These are phyloP conservation scores for Limnothrissa miodon DNA, from an alignment of 2,113 vertebrate genomes.

Conservation along the genomic window DNA sequence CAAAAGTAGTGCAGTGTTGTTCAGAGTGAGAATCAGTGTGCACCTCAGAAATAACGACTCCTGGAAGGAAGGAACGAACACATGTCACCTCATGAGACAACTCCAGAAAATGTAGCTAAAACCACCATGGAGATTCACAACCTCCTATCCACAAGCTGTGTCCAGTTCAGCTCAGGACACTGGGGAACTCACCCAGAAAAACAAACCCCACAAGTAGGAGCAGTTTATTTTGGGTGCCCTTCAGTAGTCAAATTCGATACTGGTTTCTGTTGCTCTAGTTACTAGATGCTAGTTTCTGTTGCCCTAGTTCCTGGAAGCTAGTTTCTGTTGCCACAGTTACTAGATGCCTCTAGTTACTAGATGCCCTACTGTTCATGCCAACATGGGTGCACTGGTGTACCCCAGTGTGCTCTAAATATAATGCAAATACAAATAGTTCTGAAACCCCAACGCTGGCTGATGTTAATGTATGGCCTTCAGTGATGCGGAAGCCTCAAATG, in stretches of 20 bases:
- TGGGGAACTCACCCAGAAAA: slow-evolving; percentile 6
- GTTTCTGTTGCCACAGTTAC: too few relatives aligned
- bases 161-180: neutral
- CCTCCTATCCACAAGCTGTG: neutral
- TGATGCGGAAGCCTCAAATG: neutral
- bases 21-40: neutral
- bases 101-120: neutral
- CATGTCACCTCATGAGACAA: neutral
- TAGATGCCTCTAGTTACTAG: too few relatives aligned
- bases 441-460: neutral
- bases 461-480: neutral
- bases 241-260: neutral
- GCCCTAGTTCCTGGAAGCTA: too few relatives aligned
- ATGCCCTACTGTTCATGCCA: neutral
- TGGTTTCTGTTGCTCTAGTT: too few relatives aligned
- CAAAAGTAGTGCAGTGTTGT: neutral
- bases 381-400: neutral
- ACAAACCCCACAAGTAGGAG: neutral
- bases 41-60: neutral
- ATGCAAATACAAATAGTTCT: neutral
- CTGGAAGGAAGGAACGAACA: neutral
- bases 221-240: neutral
- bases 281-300: too few relatives aligned
- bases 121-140: neutral
- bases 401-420: neutral